phyloP scores from a whole-genome alignment of 1,140 invertebrate species.

The Wiebesia pumilae region DNA sequence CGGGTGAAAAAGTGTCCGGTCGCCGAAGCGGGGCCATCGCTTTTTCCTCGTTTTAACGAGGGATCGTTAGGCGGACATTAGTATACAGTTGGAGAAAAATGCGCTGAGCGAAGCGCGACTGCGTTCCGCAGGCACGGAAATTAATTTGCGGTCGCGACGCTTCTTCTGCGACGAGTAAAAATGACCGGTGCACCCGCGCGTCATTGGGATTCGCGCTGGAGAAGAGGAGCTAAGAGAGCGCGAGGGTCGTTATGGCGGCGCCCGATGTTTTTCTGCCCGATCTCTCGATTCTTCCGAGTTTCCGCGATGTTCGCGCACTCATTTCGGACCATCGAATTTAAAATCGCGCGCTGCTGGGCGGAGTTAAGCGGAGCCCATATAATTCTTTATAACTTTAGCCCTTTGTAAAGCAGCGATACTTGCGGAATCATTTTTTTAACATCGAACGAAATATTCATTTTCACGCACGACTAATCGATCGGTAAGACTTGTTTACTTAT shows the following conservation, averaged over 20 bases:
- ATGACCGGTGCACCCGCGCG: not conserved
- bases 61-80: conserved; percentile 43
- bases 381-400: too few species aligned
- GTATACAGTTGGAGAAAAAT: conserved; percentile 24
- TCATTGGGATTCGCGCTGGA: too few species aligned
- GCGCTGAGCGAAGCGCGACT: not conserved
- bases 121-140: conserved; percentile 1
- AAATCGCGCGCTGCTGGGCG: too few species aligned
- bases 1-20: not conserved
- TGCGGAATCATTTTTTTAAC: too few species aligned
- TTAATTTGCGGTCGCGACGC: conserved; percentile 28
- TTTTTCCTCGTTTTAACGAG: conserved; percentile 39
- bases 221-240: not conserved
- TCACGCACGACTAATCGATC: too few species aligned
- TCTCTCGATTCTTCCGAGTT: too few species aligned
- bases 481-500: too few species aligned
- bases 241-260: not conserved
- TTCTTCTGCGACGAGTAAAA: not conserved
- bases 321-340: too few species aligned
- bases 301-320: too few species aligned
- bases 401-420: too few species aligned
- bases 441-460: too few species aligned
- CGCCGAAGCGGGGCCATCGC: not conserved
- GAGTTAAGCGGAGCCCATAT: too few species aligned
- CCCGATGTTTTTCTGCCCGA: not conserved